Base-by-base conservation (phyloP, 2,113 vertebrate genomes). In the Lophochroa leadbeateri region DNA sequence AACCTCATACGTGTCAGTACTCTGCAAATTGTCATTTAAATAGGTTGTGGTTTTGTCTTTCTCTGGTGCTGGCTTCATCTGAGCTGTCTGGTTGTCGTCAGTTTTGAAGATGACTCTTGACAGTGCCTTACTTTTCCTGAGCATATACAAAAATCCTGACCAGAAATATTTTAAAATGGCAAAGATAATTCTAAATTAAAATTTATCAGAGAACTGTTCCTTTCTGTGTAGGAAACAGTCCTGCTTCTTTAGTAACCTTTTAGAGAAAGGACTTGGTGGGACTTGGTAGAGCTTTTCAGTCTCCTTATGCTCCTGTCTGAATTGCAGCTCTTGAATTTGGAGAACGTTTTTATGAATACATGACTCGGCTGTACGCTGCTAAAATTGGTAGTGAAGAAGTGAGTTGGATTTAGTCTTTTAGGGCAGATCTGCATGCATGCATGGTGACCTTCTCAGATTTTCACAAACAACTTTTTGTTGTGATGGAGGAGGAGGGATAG, bases 361-460 rank as follows among this genome's bases (percentile, higher is more conserved):
- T 13, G 31, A 3, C 47, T 37, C 14, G 0, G 0, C 20, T 65
- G 20, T 23, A 11, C 44, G 13, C 17, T 50, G 67, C 35, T 53
- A 1, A 3, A 41, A 1, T 1, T 4, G 3, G 1, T 12, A 10
- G 43, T 31, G 70, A 7, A 33, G 16, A 8, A n/a, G 1, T 1
- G 41, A 49, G 57, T 7, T 82, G 78, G n/a, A 3, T 47, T 39
- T 70, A 31, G 37, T 33, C 7, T 63, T 88, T 31, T 1, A 13
- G 65, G 61, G 67, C 79, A 60, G 52, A 6, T n/a, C 8, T 63
- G 68, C 29, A n/a, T n/a, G n/a, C n/a, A n/a, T n/a, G n/a, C n/a
- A 12, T 2, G 0, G 18, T 17, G 35, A 20, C 33, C 24, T 65
- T 17, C 44, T 15, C 61, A 60, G n/a, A n/a, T 58, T 24, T 53